Evolutionary conservation across 2,888 invertebrate species (phyloP), one percentile per base, ranked within the genome.

Genomic region (Phaedon cochleariae): DNA sequence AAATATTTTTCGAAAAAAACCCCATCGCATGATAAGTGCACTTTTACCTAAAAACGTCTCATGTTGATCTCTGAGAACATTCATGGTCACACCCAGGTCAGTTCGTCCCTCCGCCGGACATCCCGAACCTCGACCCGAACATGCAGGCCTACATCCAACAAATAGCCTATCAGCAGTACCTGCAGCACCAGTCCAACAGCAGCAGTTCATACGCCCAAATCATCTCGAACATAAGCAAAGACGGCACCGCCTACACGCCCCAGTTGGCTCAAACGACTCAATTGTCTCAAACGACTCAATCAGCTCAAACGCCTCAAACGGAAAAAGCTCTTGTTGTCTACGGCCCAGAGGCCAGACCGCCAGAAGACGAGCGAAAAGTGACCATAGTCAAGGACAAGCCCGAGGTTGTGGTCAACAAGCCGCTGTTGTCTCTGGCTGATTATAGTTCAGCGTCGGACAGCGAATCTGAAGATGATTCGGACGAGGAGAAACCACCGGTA

Each of bases 161-260:
- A 57, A 68, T 79, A 68, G 81, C 81, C 22, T 82, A 81, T 68
- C 72, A 73, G 12, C 83, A 83, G 59, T 83, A 81, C 67, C 64
- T 79, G 22, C 80, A 81, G 60, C 78, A 79, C 34, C 71, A 69
- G 45, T 49, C 71, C 41, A 73, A 67, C 49, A 76, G 72, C 22
- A 82, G 79, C 69, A 57, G 46, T 41, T 80, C 83, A 0, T 83
- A 83, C 68, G 82, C 83, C 3, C 83, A 83, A 70, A 81, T 83
- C 26, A 83, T 83, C 2, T 79, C 81, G 0, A 83, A 83, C 65
- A 72, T 83, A 34, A 80, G 72, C 63, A 80, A 83, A 74, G 80
- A 77, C 76, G 70, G 68, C 26, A 80, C 77, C 67, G 74, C 75
- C n/a, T 76, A 79, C 52, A 61, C 75, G 5, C 73, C 72, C 7